Percentiles rank a stretch among this genome's conserved stretches.
Evolutionary conservation across 2,797 vertebrate species (phyloP).

Genomic region (Cephalopachus bancanus): DNA sequence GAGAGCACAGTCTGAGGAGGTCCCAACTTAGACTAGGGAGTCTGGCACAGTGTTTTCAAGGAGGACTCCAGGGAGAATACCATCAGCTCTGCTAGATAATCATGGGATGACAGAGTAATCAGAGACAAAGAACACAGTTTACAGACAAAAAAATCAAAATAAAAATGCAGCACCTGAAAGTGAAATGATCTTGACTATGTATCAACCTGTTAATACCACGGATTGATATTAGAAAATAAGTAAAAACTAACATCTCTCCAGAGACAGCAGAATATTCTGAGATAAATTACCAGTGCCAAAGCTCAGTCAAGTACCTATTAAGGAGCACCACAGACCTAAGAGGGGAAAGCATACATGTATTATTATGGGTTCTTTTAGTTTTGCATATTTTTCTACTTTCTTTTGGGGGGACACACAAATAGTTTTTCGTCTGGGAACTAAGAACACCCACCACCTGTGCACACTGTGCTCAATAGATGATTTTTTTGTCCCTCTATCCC

Average conservation of each 20-base stretch:
- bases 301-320: not conserved
- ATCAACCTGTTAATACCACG: not conserved
- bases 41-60: not conserved
- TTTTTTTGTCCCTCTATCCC: too few species aligned
- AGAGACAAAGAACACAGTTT: not conserved
- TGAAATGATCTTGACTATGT: not conserved
- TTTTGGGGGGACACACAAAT: too few species aligned
- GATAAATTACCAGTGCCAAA: not conserved
- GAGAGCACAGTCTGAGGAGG: not conserved
- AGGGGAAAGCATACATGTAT: not conserved
- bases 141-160: not conserved
- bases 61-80: not conserved
- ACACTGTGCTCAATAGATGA: too few species aligned
- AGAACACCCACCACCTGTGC: too few species aligned
- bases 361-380: too few species aligned
- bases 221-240: slow-evolving; percentile 40
- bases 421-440: too few species aligned
- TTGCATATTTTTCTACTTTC: too few species aligned
- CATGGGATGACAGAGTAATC: not conserved
- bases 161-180: rapidly evolving
- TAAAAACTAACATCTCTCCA: not conserved
- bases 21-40: not conserved
- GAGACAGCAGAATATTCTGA: not conserved
- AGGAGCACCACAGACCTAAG: not conserved
- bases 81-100: not conserved